Conservation (phyloP, 1,140 invertebrate genomes). For the Pararge aegeria region DNA sequence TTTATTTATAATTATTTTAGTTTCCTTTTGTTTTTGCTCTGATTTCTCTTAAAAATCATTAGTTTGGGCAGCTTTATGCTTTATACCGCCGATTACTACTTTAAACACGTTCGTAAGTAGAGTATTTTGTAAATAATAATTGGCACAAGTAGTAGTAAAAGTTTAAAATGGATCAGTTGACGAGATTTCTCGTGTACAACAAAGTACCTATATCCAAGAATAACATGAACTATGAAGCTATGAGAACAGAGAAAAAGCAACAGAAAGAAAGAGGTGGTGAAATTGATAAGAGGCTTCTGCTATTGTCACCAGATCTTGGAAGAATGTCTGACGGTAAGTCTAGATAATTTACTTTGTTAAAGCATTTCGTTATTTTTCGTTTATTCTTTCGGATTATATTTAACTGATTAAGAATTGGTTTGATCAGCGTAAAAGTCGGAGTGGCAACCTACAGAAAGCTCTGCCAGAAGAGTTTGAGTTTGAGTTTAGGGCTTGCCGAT, state of each 20-base stretch:
- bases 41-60: too few species aligned
- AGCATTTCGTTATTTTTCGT: too few species aligned
- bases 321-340: slow-evolving; percentile 52
- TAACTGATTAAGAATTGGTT: too few species aligned
- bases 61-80: too few species aligned
- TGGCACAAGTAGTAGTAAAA: neutral
- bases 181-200: slow-evolving; percentile 63
- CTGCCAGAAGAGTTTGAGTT: too few species aligned
- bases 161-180: slow-evolving; percentile 53
- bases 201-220: slow-evolving; percentile 50
- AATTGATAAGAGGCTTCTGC: slow-evolving; percentile 51
- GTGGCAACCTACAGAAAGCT: too few species aligned
- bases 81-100: too few species aligned
- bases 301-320: slow-evolving; percentile 55
- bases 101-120: neutral
- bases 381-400: too few species aligned
- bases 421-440: too few species aligned
- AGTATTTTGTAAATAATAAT: slow-evolving; percentile 8
- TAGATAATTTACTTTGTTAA: neutral
- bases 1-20: too few species aligned
- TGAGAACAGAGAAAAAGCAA: slow-evolving; percentile 44
- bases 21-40: too few species aligned
- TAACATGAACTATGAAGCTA: slow-evolving; percentile 52
- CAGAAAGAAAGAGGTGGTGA: slow-evolving; percentile 36
- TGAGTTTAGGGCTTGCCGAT: too few species aligned